Percentiles rank a stretch among this genome's conserved stretches.
Conservation (phyloP, 2,113 vertebrate genomes). For the Oceanodroma tethys region DNA sequence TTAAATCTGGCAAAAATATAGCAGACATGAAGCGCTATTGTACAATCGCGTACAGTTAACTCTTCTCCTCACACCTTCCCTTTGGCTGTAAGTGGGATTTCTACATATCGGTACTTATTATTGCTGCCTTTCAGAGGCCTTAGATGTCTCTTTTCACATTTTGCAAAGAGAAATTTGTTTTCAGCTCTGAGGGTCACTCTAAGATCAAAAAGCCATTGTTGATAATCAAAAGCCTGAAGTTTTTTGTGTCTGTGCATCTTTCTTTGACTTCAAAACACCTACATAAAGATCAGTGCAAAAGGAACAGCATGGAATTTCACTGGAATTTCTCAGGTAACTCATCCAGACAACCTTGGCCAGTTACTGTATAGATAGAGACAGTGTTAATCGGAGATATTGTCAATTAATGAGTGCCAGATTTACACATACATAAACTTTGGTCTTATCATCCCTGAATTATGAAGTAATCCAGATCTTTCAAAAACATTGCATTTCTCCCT, state of each 20-base stretch:
- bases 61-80: background rate
- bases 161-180: background rate
- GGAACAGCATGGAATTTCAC: background rate
- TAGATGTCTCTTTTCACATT: background rate
- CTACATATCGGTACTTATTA: background rate
- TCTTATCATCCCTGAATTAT: background rate
- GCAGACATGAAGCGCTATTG: background rate
- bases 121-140: background rate
- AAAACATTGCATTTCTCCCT: background rate
- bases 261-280: background rate
- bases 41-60: background rate
- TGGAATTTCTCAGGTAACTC: background rate
- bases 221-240: background rate
- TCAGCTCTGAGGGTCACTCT: background rate
- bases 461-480: background rate
- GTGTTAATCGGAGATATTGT: background rate
- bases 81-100: background rate
- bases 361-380: background rate
- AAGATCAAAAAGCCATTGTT: background rate
- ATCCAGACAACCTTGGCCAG: background rate
- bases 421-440: background rate
- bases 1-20: background rate
- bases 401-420: background rate
- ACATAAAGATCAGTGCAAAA: background rate
- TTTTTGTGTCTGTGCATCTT: background rate